A percentile compares a stretch with the other conserved stretches of the same genome.
Conservation (phyloP, 2,888 invertebrate genomes). For the Ichneumon xanthorius region DNA sequence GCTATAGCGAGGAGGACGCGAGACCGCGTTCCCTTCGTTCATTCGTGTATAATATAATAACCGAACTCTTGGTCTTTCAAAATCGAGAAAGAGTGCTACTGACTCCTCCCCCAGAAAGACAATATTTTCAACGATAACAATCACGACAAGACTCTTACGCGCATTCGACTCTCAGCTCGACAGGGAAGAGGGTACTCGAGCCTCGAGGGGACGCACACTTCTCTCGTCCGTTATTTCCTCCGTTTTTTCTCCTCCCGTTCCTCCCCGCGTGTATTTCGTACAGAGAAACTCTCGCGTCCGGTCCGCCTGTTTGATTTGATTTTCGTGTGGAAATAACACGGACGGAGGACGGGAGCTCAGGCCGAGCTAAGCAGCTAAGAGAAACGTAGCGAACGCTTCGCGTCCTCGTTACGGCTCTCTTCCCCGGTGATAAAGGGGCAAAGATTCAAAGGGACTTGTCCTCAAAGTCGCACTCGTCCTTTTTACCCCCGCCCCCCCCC, state of each 20-base stretch:
- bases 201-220: conserved; percentile 34
- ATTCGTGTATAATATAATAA: not conserved
- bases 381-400: conserved; percentile 27
- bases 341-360: not conserved
- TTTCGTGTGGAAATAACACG: conserved; percentile 61
- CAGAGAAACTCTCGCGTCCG: conserved; percentile 39
- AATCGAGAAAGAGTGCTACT: not conserved
- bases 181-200: conserved; percentile 52
- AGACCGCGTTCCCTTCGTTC: not conserved
- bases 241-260: conserved; percentile 6
- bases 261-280: conserved; percentile 31
- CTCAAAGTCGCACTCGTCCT: conserved; percentile 29
- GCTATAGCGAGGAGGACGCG: not conserved
- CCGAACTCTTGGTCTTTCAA: not conserved
- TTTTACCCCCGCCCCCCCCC: no score
- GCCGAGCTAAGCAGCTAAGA: conserved; percentile 10
- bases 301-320: conserved; percentile 58
- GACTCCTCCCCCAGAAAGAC: conserved; percentile 46
- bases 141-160: conserved; percentile 45
- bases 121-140: conserved; percentile 68
- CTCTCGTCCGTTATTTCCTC: conserved; percentile 1
- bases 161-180: conserved; percentile 41
- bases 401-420: conserved; percentile 60
- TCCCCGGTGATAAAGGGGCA: conserved; percentile 61
- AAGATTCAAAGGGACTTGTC: conserved; percentile 63